Evolutionary conservation across 2,113 vertebrate species (phyloP).

Genomic region (Nannospalax galili): DNA sequence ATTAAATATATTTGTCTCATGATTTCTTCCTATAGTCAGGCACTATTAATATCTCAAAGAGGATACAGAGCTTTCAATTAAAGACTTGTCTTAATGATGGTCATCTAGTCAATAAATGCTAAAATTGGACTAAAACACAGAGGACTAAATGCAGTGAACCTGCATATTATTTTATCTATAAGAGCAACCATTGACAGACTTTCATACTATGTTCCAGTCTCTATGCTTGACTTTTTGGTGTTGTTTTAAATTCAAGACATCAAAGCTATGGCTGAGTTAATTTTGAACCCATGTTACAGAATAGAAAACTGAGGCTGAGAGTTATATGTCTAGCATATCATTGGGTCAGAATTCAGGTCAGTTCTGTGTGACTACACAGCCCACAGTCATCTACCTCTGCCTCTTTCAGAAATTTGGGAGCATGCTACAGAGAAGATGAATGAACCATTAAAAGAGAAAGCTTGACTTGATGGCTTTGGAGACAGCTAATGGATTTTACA

Average conservation of each 20-base stretch:
- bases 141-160: neutral
- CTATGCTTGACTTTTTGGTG: neutral
- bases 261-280: neutral
- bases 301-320: neutral
- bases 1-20: neutral
- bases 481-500: neutral
- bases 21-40: neutral
- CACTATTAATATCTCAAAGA: neutral
- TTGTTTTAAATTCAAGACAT: slow-evolving; percentile 13
- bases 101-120: neutral
- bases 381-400: neutral
- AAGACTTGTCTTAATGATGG: neutral
- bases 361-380: neutral
- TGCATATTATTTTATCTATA: neutral
- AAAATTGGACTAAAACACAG: neutral
- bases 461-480: neutral
- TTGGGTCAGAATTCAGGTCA: neutral
- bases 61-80: neutral
- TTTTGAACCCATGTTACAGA: neutral
- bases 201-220: neutral
- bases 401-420: neutral
- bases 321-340: neutral
- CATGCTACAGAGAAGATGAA: neutral
- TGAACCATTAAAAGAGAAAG: neutral
- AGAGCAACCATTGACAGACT: neutral